Percentiles rank a stretch among this genome's conserved stretches.
Evolutionary conservation across 2,113 vertebrate species (phyloP).

Genomic region (Zootoca vivipara): DNA sequence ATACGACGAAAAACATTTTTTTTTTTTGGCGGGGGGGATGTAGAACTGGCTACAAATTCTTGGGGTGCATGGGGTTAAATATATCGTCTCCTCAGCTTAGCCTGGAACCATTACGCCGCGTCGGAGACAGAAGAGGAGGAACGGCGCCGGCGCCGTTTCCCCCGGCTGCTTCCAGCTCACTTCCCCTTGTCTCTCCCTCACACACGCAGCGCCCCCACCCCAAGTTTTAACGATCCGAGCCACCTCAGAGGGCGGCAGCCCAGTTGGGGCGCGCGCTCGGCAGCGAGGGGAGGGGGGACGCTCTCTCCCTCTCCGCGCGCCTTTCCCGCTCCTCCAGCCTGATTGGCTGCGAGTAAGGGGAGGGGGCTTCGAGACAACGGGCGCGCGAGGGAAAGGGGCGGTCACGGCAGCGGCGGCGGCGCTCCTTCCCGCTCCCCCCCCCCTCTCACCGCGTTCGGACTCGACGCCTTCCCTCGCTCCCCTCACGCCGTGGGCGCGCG

Average conservation of each 20-base stretch:
- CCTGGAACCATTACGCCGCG: no score
- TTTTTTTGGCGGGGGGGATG: not conserved
- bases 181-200: not conserved
- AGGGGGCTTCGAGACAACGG: constrained; percentile 18
- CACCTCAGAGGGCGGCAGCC: not conserved
- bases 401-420: not conserved
- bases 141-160: not conserved
- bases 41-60: not conserved
- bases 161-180: not conserved
- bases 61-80: not conserved
- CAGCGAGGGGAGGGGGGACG: no score
- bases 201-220: not conserved
- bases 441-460: not conserved
- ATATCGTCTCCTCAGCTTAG: no score
- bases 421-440: not conserved
- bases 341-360: constrained; percentile 7
- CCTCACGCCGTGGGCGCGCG: not conserved
- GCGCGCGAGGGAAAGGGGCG: constrained; percentile 8
- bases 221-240: not conserved
- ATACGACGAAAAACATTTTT: not conserved
- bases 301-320: not conserved
- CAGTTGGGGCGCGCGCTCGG: not conserved
- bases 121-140: not conserved
- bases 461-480: not conserved
- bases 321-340: not conserved